Percentiles rank a stretch among this genome's conserved stretches.
Evolutionary conservation across 2,113 vertebrate species (phyloP).

Genomic region (Mionectes macconnelli): DNA sequence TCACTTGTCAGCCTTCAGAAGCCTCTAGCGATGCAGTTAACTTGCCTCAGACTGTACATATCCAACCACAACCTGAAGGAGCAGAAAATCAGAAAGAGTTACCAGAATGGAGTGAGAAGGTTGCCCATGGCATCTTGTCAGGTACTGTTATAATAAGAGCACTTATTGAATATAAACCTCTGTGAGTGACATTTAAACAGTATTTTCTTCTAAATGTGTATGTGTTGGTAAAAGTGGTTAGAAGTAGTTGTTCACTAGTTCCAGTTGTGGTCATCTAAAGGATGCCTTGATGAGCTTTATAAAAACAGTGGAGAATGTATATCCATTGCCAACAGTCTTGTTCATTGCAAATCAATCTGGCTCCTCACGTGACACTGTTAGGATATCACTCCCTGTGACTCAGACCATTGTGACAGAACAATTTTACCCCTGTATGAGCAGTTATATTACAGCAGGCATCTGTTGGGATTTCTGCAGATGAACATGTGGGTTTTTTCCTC

Average conservation of each 20-base stretch:
- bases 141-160: slow-evolving; percentile 70
- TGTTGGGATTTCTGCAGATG: not conserved
- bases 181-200: not conserved
- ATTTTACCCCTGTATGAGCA: not conserved
- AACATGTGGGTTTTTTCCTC: not conserved
- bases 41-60: slow-evolving; percentile 85
- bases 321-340: not conserved
- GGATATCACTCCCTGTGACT: not conserved
- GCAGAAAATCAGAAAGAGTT: slow-evolving; percentile 74
- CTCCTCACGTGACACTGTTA: not conserved
- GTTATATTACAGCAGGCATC: not conserved
- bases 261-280: not conserved
- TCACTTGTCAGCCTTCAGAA: slow-evolving; percentile 76
- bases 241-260: not conserved
- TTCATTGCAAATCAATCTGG: not conserved
- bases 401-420: not conserved
- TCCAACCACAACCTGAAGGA: slow-evolving; percentile 70
- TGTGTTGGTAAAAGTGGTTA: not conserved
- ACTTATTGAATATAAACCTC: not conserved
- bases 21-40: slow-evolving; percentile 80
- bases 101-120: slow-evolving; percentile 96
- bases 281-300: not conserved
- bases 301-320: not conserved
- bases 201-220: not conserved
- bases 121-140: slow-evolving; percentile 92